Evolutionary conservation across 2,888 invertebrate species (phyloP).

Genomic region (Drosophila pseudotalamancana): DNA sequence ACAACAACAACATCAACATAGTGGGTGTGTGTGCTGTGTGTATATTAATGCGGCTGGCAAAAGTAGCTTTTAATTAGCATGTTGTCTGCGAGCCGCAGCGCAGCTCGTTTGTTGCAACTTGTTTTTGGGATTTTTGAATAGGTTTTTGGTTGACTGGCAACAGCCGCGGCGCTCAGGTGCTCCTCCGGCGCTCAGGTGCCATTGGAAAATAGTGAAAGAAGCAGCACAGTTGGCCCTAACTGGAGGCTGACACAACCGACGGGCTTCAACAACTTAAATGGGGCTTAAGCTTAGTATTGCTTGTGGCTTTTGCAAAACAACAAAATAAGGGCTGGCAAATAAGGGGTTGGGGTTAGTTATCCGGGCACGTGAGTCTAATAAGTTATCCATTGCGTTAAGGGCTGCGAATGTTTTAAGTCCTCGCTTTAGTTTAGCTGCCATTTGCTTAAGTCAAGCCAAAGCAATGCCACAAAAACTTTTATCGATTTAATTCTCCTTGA

Average conservation of each 20-base stretch:
- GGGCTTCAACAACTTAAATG: slow-evolving; percentile 31
- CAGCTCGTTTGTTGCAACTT: slow-evolving; percentile 59
- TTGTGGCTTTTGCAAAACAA: neutral
- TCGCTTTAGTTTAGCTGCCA: neutral
- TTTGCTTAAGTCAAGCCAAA: slow-evolving; percentile 4
- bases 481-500: slow-evolving; percentile 4
- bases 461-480: slow-evolving; percentile 1
- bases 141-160: slow-evolving; percentile 66
- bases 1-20: slow-evolving; percentile 16
- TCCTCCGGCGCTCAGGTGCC: too few species aligned
- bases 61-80: slow-evolving; percentile 78
- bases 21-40: slow-evolving; percentile 31
- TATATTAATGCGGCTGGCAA: slow-evolving; percentile 75
- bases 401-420: slow-evolving; percentile 10
- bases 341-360: neutral
- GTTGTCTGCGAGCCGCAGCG: slow-evolving; percentile 64
- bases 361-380: slow-evolving; percentile 14
- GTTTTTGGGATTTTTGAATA: slow-evolving; percentile 61
- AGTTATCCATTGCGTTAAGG: slow-evolving; percentile 14
- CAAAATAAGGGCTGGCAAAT: neutral
- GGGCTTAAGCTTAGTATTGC: slow-evolving; percentile 21
- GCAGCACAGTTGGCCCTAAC: neutral
- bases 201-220: neutral
- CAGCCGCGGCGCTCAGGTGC: slow-evolving; percentile 17
- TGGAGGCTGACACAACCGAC: neutral